Evolutionary conservation across 2,797 vertebrate genomes (phyloP).

Genomic region (Gymnodraco acuticeps): DNA sequence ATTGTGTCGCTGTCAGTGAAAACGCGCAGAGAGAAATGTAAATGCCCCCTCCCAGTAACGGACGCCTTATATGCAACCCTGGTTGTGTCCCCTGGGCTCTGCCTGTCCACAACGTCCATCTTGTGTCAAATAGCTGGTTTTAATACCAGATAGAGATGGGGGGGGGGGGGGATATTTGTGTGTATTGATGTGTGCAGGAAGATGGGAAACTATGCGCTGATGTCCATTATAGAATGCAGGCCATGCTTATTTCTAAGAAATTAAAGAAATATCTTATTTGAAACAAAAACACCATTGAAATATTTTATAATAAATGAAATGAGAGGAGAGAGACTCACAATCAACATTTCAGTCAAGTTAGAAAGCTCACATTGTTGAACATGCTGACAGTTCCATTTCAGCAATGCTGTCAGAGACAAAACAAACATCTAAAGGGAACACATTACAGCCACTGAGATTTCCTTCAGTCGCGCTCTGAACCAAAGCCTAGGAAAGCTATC

Average conservation of each 20-base stretch:
- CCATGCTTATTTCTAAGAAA: constrained; percentile 9
- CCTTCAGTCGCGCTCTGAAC: constrained; percentile 46
- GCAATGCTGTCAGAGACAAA: constrained; percentile 60
- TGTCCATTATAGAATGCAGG: constrained; percentile 34
- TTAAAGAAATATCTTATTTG: constrained; percentile 21
- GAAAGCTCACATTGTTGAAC: constrained; percentile 69
- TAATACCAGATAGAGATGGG: constrained; percentile 72
- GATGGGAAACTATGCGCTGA: constrained; percentile 44
- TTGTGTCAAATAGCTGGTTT: constrained; percentile 84
- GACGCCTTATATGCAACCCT: constrained; percentile 83
- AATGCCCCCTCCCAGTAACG: constrained; percentile 82
- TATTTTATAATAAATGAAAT: constrained; percentile 12
- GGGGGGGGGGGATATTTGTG: constrained; percentile 3
- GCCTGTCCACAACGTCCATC: constrained; percentile 84
- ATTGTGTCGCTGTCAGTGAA: constrained; percentile 88
- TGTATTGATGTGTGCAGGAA: constrained; percentile 37
- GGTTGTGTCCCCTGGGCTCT: constrained; percentile 78
- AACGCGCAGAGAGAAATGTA: constrained; percentile 85
- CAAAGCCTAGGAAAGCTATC: constrained; percentile 43
- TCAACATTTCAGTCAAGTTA: constrained; percentile 64
- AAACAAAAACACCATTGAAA: constrained; percentile 15
- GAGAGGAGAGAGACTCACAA: constrained; percentile 25
- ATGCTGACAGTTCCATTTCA: constrained; percentile 78
- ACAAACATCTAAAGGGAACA: constrained; percentile 64
- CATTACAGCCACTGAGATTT: constrained; percentile 58